Conservation (phyloP, 2,113 vertebrate species). For the Mormoops blainvillei region DNA sequence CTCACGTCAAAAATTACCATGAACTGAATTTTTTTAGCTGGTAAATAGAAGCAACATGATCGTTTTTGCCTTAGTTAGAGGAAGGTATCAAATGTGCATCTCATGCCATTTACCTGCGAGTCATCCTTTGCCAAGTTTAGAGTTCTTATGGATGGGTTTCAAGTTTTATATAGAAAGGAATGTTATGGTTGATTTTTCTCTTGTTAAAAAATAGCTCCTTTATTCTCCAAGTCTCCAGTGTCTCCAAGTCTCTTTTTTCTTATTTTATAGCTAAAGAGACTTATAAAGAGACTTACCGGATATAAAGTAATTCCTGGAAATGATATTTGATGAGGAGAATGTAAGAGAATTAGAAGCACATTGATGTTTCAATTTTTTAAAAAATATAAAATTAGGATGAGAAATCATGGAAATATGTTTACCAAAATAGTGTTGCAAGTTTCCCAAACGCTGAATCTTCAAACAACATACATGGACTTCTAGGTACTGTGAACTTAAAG, state of each 20-base stretch:
- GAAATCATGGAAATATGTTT: constrained; percentile 7
- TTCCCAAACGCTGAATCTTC: constrained; percentile 44
- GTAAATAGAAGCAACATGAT: neutral
- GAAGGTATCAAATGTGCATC: neutral
- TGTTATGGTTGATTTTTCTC: constrained; percentile 44
- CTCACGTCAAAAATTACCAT: neutral
- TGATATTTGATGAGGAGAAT: constrained; percentile 29
- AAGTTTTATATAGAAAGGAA: constrained; percentile 44
- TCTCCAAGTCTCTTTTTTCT: constrained; percentile 38
- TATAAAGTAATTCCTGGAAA: constrained; percentile 44
- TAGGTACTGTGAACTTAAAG: constrained; percentile 37
- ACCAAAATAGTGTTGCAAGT: constrained; percentile 15
- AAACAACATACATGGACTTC: constrained; percentile 16
- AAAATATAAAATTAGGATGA: neutral
- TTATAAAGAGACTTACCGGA: constrained; percentile 34
- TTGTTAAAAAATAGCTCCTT: constrained; percentile 39
- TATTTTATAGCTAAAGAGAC: constrained; percentile 41
- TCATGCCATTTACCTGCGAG: neutral
- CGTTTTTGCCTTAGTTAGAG: neutral
- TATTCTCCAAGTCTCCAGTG: constrained; percentile 48
- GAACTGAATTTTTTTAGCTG: constrained; percentile 10
- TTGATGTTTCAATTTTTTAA: neutral
- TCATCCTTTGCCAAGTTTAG: constrained; percentile 24
- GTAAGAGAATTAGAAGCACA: constrained; percentile 18
- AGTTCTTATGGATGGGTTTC: constrained; percentile 40